Conservation (phyloP, 64 coral and sea anemone species). For the Stichodactyla mertensii region DNA sequence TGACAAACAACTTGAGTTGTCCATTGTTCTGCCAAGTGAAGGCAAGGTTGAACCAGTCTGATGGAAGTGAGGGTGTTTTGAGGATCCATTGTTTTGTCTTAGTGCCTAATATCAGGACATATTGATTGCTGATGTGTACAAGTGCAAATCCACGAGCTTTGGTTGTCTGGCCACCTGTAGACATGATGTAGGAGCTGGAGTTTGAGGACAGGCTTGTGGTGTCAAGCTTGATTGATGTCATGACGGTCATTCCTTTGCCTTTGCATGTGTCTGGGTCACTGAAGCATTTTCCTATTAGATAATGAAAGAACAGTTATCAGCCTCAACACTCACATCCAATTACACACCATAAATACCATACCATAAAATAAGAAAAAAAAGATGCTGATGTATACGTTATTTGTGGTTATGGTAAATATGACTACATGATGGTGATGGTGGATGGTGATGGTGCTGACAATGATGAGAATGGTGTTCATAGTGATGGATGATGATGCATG, state of each 20-base stretch:
- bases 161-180: slow-evolving; percentile 78
- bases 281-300: slow-evolving; percentile 64
- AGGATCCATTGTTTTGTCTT: slow-evolving; percentile 56
- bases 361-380: too few species aligned
- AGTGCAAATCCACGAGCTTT: slow-evolving; percentile 79
- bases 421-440: neutral
- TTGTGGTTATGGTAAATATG: too few species aligned
- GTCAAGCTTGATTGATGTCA: slow-evolving; percentile 61
- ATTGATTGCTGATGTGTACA: slow-evolving; percentile 48
- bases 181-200: slow-evolving; percentile 72
- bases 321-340: neutral
- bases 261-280: slow-evolving; percentile 73
- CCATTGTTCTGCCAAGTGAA: slow-evolving; percentile 47
- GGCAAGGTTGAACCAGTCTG: slow-evolving; percentile 44
- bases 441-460: neutral
- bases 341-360: too few species aligned
- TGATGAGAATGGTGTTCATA: too few species aligned
- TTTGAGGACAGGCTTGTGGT: slow-evolving; percentile 35
- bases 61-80: slow-evolving; percentile 11
- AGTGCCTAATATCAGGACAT: slow-evolving; percentile 71
- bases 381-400: too few species aligned
- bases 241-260: slow-evolving; percentile 63
- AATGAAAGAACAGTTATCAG: neutral
- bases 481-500: too few species aligned
- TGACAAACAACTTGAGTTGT: slow-evolving; percentile 45